Conservation (phyloP, 2,113 vertebrate genomes). For the Burhinus bistriatus region DNA sequence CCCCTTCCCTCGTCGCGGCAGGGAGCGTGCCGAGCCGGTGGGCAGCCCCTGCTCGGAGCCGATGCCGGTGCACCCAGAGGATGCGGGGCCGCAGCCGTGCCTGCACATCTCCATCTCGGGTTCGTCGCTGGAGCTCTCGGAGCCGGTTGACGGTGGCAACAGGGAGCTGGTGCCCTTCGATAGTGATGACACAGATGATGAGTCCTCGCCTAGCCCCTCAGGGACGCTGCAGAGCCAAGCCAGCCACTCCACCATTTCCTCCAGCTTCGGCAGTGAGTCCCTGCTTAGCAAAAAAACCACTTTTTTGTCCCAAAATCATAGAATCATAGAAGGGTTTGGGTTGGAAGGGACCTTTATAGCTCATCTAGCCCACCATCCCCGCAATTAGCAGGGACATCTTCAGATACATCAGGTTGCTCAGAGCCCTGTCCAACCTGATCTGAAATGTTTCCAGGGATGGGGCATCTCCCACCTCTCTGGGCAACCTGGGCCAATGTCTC, state of each 20-base stretch:
- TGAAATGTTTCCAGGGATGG: neutral
- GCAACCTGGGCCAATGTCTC: neutral
- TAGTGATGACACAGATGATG: constrained; percentile 93
- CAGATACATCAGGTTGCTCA: neutral
- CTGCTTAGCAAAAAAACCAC: fast-evolving
- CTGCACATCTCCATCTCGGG: constrained; percentile 95
- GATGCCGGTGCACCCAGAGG: neutral
- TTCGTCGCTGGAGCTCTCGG: constrained; percentile 85
- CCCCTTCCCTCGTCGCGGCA: neutral
- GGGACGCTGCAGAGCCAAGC: constrained; percentile 96
- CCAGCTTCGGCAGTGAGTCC: constrained; percentile 92
- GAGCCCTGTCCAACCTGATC: neutral
- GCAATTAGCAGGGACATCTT: neutral
- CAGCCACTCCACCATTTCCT: constrained; percentile 96
- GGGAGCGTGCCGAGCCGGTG: constrained; percentile 76
- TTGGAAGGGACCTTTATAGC: neutral
- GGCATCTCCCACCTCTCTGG: neutral
- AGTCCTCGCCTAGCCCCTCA: constrained; percentile 94
- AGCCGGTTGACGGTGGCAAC: constrained; percentile 73
- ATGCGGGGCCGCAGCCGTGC: constrained; percentile 78
- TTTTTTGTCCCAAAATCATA: neutral
- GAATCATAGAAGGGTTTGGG: neutral
- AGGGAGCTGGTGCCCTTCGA: constrained; percentile 93
- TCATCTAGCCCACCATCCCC: neutral
- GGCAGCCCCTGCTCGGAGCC: constrained; percentile 54